Conservation (phyloP, 2,113 vertebrate genomes). For the Rhegmatorhina hoffmannsi region DNA sequence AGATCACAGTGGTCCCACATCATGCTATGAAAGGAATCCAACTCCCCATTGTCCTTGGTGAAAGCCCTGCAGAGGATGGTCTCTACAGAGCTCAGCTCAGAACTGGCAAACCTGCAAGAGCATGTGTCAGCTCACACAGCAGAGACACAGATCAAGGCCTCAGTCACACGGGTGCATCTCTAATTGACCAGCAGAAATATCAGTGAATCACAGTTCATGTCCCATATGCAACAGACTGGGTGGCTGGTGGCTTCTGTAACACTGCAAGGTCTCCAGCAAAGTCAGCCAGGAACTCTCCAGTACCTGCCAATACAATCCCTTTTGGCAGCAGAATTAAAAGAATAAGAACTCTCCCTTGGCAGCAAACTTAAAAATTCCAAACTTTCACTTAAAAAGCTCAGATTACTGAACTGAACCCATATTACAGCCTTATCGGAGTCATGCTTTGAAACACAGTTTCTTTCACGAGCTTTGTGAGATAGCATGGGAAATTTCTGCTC, state of each 20-base stretch:
- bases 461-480: neutral
- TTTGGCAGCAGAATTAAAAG: neutral
- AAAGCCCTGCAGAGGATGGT: constrained; percentile 25
- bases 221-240: neutral
- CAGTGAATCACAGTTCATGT: neutral
- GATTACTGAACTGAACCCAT: neutral
- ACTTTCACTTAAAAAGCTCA: neutral
- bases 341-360: neutral
- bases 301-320: neutral
- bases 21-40: neutral
- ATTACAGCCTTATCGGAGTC: neutral
- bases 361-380: neutral
- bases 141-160: neutral
- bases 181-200: constrained; percentile 27
- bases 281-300: neutral
- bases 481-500: neutral
- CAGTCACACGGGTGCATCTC: neutral
- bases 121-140: neutral
- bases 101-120: neutral
- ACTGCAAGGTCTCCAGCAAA: neutral
- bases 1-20: neutral
- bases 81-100: neutral
- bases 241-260: constrained; percentile 1
- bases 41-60: neutral
- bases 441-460: neutral